Base-by-base conservation (phyloP, 2,888 invertebrate species). In the Trichopria drosophilae region DNA sequence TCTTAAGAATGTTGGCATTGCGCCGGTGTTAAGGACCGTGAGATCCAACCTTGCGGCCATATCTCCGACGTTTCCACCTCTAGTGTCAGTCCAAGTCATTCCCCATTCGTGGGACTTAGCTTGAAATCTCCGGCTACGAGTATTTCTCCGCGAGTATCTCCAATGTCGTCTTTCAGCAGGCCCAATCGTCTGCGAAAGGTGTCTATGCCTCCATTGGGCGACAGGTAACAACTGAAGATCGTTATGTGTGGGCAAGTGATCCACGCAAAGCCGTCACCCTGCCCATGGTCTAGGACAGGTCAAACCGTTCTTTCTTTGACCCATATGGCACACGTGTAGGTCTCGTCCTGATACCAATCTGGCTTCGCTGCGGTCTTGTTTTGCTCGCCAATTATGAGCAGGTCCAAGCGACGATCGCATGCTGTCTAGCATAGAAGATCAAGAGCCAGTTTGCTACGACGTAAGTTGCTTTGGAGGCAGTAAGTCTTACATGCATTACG, bases 71-170 rank as follows among this genome's bases (percentile, higher is more conserved):
- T 20, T 12, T 4, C 3, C 3, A 6, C 20, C 36, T 10, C 18
- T 13, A 4, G 6, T 36, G 36, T 36, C 36, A 9, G 36, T n/a
- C 31, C 31, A n/a, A n/a, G n/a, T n/a, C n/a, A n/a, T n/a, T n/a
- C n/a, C n/a, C n/a, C n/a, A n/a, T n/a, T n/a, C n/a, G 16, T 3
- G 9, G 13, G 15, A 31, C 7, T 7, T 16, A 15, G n/a, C n/a
- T n/a, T n/a, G n/a, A n/a, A n/a, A n/a, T n/a, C n/a, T n/a, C n/a
- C n/a, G n/a, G n/a, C n/a, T n/a, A n/a, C n/a, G n/a, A n/a, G n/a
- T n/a, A n/a, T n/a, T n/a, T n/a, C n/a, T n/a, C n/a, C n/a, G n/a
- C n/a, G n/a, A n/a, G n/a, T n/a, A n/a, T n/a, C n/a, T n/a, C n/a
- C n/a, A n/a, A n/a, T n/a, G n/a, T n/a, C n/a, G n/a, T n/a, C n/a